Percentiles rank a stretch among this genome's conserved stretches.
Conservation (phyloP, 1,140 invertebrate genomes). For the Eriosoma lanigerum region DNA sequence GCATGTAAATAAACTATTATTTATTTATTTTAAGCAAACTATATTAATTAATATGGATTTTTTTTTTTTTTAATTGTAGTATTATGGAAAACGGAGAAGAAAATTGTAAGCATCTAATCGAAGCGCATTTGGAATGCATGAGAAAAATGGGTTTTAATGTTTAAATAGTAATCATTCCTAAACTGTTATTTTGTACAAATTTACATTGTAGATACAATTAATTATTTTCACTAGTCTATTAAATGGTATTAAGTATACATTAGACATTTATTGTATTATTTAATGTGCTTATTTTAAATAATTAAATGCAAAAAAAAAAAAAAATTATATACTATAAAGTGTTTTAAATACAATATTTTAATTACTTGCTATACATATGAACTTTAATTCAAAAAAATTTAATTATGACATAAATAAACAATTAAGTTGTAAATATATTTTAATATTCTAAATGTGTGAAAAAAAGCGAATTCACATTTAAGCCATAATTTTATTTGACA, state of each 20-base stretch:
- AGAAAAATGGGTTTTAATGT: conserved; percentile 92
- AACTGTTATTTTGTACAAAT: conserved; percentile 33
- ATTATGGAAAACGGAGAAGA: conserved; percentile 92
- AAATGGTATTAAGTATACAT: conserved; percentile 7
- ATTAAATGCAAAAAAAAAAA: background rate
- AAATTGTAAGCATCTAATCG: conserved; percentile 85
- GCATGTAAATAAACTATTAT: background rate
- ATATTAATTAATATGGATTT: background rate
- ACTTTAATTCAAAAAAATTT: conserved; percentile 7
- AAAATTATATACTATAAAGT: conserved; percentile 14
- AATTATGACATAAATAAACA: background rate
- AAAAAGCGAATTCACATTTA: background rate
- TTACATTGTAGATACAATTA: conserved; percentile 39
- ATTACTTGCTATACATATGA: background rate
- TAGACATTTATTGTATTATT: conserved; percentile 13
- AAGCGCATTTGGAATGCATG: conserved; percentile 97
- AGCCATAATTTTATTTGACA: conserved; percentile 15
- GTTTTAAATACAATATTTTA: background rate
- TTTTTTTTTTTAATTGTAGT: conserved; percentile 66
- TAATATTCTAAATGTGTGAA: conserved; percentile 7
- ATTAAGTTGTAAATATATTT: conserved; percentile 9
- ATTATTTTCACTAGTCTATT: conserved; percentile 6
- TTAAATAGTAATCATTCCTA: conserved; percentile 60
- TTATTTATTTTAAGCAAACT: background rate
- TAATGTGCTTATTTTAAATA: background rate